Base-by-base conservation (phyloP, 2,113 vertebrate genomes). In the Puntigrus tetrazona region DNA sequence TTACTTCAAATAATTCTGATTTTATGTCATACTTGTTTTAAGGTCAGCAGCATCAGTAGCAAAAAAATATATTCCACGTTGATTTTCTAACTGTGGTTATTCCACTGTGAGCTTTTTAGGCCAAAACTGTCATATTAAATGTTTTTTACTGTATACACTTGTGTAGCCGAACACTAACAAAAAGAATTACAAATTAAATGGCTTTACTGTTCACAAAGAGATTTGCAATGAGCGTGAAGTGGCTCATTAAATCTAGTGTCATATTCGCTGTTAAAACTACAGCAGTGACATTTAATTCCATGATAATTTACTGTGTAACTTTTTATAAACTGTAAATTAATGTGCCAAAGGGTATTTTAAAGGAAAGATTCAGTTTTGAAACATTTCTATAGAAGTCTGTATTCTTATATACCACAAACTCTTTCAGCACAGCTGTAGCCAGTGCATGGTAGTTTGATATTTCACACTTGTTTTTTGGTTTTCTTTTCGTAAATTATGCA, bases 291-390 rank as follows among this genome's bases (percentile, higher is more conserved):
- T 13, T 43, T 16, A 76, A 67, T 65, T 67, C 18, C 43, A 38
- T 55, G 29, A 27, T 36, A 36, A 27, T 76, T 80, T 73, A 13
- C 72, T 77, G 70, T 61, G 43, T 82, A 25, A 67, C 29, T 81
- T 88, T 87, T 87, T 84, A 83, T 73, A 86, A 72, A 52, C 61
- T 65, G 74, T 77, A 77, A 77, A 84, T 86, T 81, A 84, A 69
- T 86, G 94, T 96, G 95, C 96, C 96, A 96, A 96, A 96, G 95
- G 94, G 92, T 94, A 95, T 96, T 96, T 96, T 96, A 95, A 95
- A 93, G 92, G 90, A 82, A 93, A 92, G 92, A 91, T 92, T 82
- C 16, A 6, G 82, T 87, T 83, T 82, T 85, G 80, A 82, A 74
- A 81, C 34, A 77, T 81, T 89, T 86, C 61, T 83, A 86, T 70